Base-by-base conservation (phyloP, 2,888 invertebrate species). In the Tenthredo notha region DNA sequence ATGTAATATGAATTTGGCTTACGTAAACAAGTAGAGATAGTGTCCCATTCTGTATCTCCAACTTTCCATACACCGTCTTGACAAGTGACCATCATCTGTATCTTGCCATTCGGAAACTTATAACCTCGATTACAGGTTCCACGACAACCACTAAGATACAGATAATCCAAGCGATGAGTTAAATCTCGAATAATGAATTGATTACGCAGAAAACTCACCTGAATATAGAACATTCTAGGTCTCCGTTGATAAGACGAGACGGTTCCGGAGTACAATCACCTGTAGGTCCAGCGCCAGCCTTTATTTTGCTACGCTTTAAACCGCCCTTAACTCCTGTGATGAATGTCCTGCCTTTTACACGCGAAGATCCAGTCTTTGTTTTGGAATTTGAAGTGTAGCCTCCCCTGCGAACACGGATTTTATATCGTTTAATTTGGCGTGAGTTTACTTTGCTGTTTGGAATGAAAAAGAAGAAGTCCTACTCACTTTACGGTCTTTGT, bases 1-100 rank as follows among this genome's bases (percentile, higher is more conserved):
- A 29, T 43, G 40, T 84, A 50, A 12, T 70, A 33, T 33, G 29
- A 72, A 12, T 43, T 43, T 43, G 37, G 90, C 94, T 94, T 93
- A 96, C 96, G 95, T 94, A 95, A 94, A 89, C 96, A 96, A n/a
- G 95, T 93, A 2, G 96, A 96, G 50, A 96, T 93, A 0, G 89
- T 88, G 0, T 90, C 90, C 92, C 94, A 94, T 65, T 94, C 93
- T 0, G 92, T 92, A 47, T 93, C 94, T 84, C 92, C 90, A 10
- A 95, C 92, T 40, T 92, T 88, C 95, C 95, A 96, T 86, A 93
- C 88, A 0, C 94, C 94, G 67, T 94, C 91, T 4, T 90, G 88
- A 86, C 96, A 96, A 3, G 88, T 91, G n/a, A 95, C 90, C 47
- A 91, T 92, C 5, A 95, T 86, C 80, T 93, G 92, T 1, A 89